A percentile compares a stretch with the other conserved stretches of the same genome.
phyloP scores from a whole-genome alignment of 2,797 vertebrate genomes.

The Gallinago nigripennis region DNA sequence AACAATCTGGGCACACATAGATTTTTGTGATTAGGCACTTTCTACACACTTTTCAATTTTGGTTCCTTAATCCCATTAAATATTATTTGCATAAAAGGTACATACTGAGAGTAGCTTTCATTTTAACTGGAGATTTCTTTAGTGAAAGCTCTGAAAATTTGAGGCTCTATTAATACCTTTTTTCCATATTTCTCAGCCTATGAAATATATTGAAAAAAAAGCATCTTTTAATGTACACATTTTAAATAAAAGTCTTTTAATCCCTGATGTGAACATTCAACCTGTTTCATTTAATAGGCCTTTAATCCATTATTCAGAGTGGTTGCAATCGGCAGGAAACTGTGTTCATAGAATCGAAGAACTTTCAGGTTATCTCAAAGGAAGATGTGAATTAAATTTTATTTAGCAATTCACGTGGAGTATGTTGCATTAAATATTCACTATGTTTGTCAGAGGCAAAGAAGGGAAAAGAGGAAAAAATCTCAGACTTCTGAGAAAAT shows the following conservation, averaged over 20 bases:
- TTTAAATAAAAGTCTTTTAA: not conserved
- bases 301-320: not conserved
- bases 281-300: not conserved
- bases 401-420: not conserved
- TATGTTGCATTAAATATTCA: not conserved
- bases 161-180: not conserved
- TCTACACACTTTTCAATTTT: not conserved
- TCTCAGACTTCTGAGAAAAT: not conserved
- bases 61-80: not conserved
- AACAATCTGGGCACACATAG: not conserved
- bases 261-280: not conserved
- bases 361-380: not conserved
- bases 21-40: not conserved
- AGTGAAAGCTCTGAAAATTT: not conserved
- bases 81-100: not conserved
- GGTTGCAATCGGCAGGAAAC: not conserved
- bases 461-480: not conserved
- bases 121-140: not conserved
- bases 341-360: not conserved
- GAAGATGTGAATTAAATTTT: not conserved
- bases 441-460: not conserved
- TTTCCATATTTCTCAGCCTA: not conserved
- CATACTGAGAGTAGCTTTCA: not conserved
- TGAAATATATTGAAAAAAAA: not conserved
- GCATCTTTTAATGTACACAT: not conserved